Percentiles rank a stretch among this genome's conserved stretches.
Evolutionary conservation across 2,797 vertebrate genomes (phyloP).

Genomic region (Pangasius krempfi): DNA sequence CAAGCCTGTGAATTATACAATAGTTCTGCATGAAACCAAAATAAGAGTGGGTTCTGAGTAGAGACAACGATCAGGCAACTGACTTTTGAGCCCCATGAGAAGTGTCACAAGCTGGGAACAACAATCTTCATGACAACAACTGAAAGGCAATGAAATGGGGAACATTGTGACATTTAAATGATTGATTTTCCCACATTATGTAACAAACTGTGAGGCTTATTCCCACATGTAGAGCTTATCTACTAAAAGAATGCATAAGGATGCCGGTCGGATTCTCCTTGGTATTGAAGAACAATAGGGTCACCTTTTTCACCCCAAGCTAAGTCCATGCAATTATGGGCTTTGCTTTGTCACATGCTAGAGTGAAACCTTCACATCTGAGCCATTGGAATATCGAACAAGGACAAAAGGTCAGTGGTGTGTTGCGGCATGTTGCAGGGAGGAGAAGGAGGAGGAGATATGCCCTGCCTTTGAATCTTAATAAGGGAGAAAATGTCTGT

Average conservation of each 20-base stretch:
- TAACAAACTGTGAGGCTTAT: constrained; percentile 25
- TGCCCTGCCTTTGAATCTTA: neutral
- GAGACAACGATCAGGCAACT: neutral
- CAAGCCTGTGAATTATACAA: neutral
- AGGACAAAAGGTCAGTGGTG: constrained; percentile 6
- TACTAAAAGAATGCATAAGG: neutral
- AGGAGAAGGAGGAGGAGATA: neutral
- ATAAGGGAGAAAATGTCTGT: neutral
- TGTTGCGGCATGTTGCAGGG: neutral
- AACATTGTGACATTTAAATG: neutral
- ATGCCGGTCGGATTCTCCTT: neutral
- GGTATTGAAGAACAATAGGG: constrained; percentile 8
- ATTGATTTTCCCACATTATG: constrained; percentile 4
- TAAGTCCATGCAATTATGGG: constrained; percentile 24
- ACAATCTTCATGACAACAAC: neutral
- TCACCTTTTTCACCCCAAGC: neutral
- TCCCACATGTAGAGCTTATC: neutral
- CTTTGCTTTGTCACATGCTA: neutral
- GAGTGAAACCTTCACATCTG: constrained; percentile 15
- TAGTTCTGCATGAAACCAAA: neutral
- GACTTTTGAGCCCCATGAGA: neutral
- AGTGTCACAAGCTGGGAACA: neutral
- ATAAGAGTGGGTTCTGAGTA: neutral
- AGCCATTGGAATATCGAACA: neutral
- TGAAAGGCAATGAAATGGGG: constrained; percentile 1